These are phyloP conservation scores for Illadopsis cleaveri DNA, from an alignment of 2,113 vertebrate genomes.

Conservation along the genomic window DNA sequence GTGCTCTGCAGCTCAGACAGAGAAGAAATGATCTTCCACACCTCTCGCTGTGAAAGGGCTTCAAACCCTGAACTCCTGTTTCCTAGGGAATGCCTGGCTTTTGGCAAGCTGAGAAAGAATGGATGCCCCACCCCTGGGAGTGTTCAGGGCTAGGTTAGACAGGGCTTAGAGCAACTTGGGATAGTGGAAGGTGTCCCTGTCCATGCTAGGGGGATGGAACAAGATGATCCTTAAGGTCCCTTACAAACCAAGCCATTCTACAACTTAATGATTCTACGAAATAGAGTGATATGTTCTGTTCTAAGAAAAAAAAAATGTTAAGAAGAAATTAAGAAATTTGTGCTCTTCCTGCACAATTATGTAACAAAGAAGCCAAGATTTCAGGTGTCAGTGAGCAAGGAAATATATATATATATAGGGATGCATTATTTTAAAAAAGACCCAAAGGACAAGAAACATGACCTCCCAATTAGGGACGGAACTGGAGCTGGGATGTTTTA, in stretches of 20 bases:
- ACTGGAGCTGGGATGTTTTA: not conserved
- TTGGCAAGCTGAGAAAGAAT: not conserved
- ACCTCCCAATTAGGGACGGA: not conserved
- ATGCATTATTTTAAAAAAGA: not conserved
- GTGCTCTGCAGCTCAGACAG: not conserved
- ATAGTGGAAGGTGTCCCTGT: not conserved
- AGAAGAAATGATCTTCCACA: not conserved
- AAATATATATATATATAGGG: not conserved
- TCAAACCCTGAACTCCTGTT: rapidly evolving
- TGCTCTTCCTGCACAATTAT: not conserved
- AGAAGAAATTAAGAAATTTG: too few species aligned
- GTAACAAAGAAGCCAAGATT: not conserved
- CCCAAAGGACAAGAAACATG: rapidly evolving
- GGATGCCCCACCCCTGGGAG: not conserved
- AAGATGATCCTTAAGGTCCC: not conserved
- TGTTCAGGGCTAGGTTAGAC: not conserved
- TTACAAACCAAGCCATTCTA: not conserved
- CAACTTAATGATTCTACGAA: not conserved
- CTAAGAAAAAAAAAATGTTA: not conserved
- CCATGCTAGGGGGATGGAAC: not conserved
- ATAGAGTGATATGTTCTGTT: not conserved
- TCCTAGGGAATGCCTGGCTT: not conserved
- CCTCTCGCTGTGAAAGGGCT: not conserved
- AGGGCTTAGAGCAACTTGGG: not conserved
- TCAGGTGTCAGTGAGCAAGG: not conserved